phyloP scores from a whole-genome alignment of 2,797 vertebrate species.

The Melanotaenia parkinsoni region DNA sequence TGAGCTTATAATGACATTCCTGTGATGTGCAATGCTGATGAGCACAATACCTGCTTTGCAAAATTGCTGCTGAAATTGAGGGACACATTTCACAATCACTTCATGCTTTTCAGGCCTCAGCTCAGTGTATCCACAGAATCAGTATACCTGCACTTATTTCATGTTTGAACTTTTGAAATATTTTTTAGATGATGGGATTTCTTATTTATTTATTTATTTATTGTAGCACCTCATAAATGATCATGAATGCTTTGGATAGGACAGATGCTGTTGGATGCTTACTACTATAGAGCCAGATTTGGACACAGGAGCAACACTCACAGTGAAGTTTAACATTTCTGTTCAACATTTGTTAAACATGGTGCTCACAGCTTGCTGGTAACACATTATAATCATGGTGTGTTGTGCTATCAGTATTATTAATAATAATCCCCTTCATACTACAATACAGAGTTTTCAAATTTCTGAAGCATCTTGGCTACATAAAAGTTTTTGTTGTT shows the following conservation, averaged over 20 bases:
- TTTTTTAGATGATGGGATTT: slow-evolving; percentile 8
- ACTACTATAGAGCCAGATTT: not conserved
- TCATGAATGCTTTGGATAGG: not conserved
- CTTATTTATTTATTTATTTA: slow-evolving; percentile 30
- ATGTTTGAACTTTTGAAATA: slow-evolving; percentile 24
- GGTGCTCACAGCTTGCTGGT: not conserved
- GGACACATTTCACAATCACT: slow-evolving; percentile 40
- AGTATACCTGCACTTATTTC: slow-evolving; percentile 14
- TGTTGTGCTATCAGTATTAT: not conserved
- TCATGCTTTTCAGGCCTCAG: slow-evolving; percentile 25
- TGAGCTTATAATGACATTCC: slow-evolving; percentile 72
- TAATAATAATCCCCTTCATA: not conserved
- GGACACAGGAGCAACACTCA: not conserved
- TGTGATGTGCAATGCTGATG: slow-evolving; percentile 63
- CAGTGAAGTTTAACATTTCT: not conserved
- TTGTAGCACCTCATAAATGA: slow-evolving; percentile 7
- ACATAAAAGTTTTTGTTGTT: too few species aligned
- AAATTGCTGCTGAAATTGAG: slow-evolving; percentile 58
- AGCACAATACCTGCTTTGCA: slow-evolving; percentile 53
- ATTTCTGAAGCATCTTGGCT: too few species aligned
- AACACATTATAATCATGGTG: not conserved
- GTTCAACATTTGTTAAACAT: not conserved
- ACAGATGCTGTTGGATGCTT: not conserved
- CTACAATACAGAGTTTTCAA: not conserved
- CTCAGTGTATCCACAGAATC: slow-evolving; percentile 35